A percentile compares a stretch with the other conserved stretches of the same genome.
Evolutionary conservation across 2,888 invertebrate species (phyloP).

Genomic region (Belgica antarctica): DNA sequence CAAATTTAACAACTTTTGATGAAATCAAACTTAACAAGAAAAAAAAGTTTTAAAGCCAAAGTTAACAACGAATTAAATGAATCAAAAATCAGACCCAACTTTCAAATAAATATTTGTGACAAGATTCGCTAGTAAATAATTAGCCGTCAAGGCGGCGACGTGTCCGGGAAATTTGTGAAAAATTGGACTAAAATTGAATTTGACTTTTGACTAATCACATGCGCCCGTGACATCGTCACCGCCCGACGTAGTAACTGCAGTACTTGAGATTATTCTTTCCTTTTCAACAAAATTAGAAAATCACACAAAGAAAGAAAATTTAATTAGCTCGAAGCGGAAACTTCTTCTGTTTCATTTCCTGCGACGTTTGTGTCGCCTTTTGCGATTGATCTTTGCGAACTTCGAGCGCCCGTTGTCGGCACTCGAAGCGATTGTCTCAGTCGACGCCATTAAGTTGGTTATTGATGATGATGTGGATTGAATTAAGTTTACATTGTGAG

Average conservation of each 20-base stretch:
- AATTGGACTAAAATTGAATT: neutral
- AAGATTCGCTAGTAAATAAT: too few species aligned
- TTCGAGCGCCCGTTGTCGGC: conserved; percentile 1
- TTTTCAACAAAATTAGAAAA: conserved; percentile 6
- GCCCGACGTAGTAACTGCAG: conserved; percentile 8
- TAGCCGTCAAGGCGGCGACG: too few species aligned
- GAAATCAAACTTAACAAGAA: neutral
- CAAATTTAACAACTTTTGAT: neutral
- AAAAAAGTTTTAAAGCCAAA: too few species aligned
- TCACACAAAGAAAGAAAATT: neutral
- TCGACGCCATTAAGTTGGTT: conserved; percentile 1
- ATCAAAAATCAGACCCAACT: too few species aligned
- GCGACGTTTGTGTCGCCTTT: conserved; percentile 19
- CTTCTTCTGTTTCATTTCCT: conserved; percentile 19
- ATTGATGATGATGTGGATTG: conserved; percentile 39
- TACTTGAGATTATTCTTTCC: conserved; percentile 3
- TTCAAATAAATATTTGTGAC: too few species aligned
- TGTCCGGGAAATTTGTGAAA: too few species aligned
- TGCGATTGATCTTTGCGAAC: conserved; percentile 27
- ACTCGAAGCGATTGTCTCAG: neutral
- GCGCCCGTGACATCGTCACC: neutral
- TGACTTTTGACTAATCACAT: too few species aligned
- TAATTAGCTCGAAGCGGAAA: neutral
- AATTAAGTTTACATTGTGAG: conserved; percentile 24
- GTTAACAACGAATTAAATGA: too few species aligned